Conservation (phyloP, 2,113 vertebrate genomes). For the Platichthys stellatus region DNA sequence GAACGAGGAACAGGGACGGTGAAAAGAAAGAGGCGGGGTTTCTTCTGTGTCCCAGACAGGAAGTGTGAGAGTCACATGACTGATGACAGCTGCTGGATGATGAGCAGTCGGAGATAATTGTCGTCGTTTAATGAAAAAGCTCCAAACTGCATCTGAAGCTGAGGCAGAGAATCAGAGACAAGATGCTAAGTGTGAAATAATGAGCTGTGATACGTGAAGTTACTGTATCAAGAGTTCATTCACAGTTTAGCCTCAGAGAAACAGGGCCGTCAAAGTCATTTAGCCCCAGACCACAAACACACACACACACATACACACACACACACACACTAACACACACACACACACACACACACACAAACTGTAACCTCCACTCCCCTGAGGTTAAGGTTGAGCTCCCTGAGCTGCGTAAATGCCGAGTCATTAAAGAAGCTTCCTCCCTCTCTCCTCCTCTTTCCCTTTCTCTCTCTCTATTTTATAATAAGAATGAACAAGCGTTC, state of each 20-base stretch:
- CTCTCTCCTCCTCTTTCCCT: neutral
- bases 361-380: constrained; percentile 41
- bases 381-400: constrained; percentile 47
- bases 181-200: constrained; percentile 41
- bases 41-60: too few relatives aligned
- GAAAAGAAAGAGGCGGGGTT: too few relatives aligned
- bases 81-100: too few relatives aligned
- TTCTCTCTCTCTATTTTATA: neutral
- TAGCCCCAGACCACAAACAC: constrained; percentile 32
- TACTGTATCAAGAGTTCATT: constrained; percentile 54
- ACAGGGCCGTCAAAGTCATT: constrained; percentile 42
- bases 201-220: constrained; percentile 40
- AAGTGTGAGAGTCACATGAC: too few relatives aligned
- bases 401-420: constrained; percentile 29
- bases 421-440: constrained; percentile 9
- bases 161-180: neutral
- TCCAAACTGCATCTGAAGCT: neutral
- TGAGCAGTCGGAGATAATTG: too few relatives aligned
- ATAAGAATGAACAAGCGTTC: neutral
- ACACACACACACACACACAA: neutral
- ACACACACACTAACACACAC: neutral
- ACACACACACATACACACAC: constrained; percentile 35
- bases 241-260: constrained; percentile 39
- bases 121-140: too few relatives aligned
- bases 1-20: too few relatives aligned